Evolutionary conservation across 1,140 invertebrate genomes (phyloP).

Genomic region (silkworm (Bombyx mori)): ASM3026992v2 NC_085114.1:7818501-7819000

Average conservation of each 20-base stretch:
- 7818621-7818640: conserved; percentile 21
- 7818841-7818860: no score
- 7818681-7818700: conserved; percentile 18
- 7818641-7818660: conserved; percentile 22
- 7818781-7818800: neutral
- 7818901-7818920: no score
- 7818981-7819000: neutral
- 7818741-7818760: neutral
- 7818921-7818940: neutral
- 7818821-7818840: neutral
- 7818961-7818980: neutral
- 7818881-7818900: no score
- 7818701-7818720: conserved; percentile 16
- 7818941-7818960: neutral
- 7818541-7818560: conserved; percentile 25
- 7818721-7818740: neutral
- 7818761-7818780: neutral
- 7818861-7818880: no score
- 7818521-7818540: conserved; percentile 15
- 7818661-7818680: conserved; percentile 26
- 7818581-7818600: conserved; percentile 29
- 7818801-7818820: neutral
- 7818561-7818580: conserved; percentile 28
- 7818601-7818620: conserved; percentile 29
- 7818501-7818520: conserved; percentile 21